phyloP scores from a whole-genome alignment of 2,888 invertebrate species.

The Plagodis dolabraria region DNA sequence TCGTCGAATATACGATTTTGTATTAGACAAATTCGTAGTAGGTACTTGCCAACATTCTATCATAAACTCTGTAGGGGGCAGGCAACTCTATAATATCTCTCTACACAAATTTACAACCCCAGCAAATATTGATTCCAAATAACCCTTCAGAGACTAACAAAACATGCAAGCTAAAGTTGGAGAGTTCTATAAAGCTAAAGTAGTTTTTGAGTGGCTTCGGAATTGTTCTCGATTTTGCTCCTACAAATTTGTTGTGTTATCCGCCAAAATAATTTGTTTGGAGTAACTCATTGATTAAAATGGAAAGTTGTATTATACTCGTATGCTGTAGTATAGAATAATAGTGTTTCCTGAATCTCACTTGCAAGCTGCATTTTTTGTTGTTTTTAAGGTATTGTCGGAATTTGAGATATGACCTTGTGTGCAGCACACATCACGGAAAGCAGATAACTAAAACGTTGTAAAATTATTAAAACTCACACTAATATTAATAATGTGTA shows the following conservation, averaged over 20 bases:
- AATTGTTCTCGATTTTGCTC: not conserved
- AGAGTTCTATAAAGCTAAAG: slow-evolving; percentile 8
- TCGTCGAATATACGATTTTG: not conserved
- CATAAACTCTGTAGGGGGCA: slow-evolving; percentile 19
- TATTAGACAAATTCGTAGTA: not conserved
- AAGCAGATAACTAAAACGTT: too few relatives aligned
- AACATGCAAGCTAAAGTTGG: slow-evolving; percentile 19
- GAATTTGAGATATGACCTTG: too few relatives aligned
- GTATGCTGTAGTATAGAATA: too few relatives aligned
- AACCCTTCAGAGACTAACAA: slow-evolving; percentile 33
- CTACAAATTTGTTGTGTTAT: not conserved
- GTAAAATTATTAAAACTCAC: too few relatives aligned
- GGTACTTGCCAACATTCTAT: slow-evolving; percentile 14
- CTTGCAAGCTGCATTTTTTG: too few relatives aligned
- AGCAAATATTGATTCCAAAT: slow-evolving; percentile 48
- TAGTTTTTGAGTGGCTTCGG: slow-evolving; percentile 16
- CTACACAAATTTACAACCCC: slow-evolving; percentile 47
- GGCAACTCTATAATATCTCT: slow-evolving; percentile 50
- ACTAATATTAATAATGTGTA: too few relatives aligned
- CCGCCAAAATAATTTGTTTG: too few relatives aligned
- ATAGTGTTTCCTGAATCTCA: too few relatives aligned
- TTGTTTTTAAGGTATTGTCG: too few relatives aligned
- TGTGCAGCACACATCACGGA: too few relatives aligned
- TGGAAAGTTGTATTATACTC: too few relatives aligned
- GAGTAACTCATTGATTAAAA: too few relatives aligned